phyloP scores from a whole-genome alignment of 1,140 invertebrate genomes.

The Heliconius himera region DNA sequence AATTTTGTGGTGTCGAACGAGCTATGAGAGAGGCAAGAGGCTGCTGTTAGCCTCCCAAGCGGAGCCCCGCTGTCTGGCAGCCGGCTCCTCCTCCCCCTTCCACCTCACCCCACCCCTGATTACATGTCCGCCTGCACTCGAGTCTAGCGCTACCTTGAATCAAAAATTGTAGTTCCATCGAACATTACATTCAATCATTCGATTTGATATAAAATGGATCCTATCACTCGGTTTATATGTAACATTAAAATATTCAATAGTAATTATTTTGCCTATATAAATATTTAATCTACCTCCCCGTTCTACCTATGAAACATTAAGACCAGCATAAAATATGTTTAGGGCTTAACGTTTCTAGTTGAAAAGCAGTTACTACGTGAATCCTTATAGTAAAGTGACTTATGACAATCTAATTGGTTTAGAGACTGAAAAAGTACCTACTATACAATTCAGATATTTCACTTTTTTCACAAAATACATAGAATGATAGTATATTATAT shows the following conservation, averaged over 20 bases:
- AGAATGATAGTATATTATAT: background rate
- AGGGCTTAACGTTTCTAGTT: background rate
- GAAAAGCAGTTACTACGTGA: background rate
- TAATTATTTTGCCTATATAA: background rate
- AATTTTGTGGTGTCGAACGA: slow-evolving; percentile 41
- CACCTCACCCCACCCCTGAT: slow-evolving; percentile 40
- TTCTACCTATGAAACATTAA: background rate
- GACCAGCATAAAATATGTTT: background rate
- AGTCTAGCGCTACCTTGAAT: slow-evolving; percentile 62
- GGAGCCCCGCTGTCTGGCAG: slow-evolving; percentile 79
- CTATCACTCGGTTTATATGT: background rate
- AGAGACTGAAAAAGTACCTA: background rate
- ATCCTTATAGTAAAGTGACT: background rate
- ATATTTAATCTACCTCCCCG: background rate
- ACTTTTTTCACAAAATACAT: background rate
- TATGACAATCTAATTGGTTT: background rate
- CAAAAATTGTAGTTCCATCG: slow-evolving; percentile 29
- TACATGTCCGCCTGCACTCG: slow-evolving; percentile 42
- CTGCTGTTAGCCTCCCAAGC: slow-evolving; percentile 76
- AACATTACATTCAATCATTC: background rate
- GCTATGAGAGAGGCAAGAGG: slow-evolving; percentile 76
- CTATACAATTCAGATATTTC: background rate
- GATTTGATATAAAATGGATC: background rate
- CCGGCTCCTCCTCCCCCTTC: slow-evolving; percentile 42
- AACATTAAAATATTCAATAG: background rate